phyloP scores from a whole-genome alignment of 2,113 vertebrate genomes.

The Hippotragus niger region DNA sequence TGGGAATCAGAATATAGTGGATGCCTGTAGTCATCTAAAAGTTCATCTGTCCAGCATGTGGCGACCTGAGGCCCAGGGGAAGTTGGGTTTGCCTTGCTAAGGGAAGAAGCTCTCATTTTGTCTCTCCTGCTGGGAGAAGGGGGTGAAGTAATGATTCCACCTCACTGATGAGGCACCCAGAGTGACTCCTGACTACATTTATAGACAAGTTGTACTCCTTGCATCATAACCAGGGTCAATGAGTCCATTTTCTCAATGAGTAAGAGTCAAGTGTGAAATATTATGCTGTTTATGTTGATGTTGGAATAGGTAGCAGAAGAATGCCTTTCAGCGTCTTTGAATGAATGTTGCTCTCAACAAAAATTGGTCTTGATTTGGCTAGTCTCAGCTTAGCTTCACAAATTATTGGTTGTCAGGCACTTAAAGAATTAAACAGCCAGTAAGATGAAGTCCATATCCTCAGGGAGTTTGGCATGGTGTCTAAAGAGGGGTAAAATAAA shows the following conservation, averaged over 20 bases:
- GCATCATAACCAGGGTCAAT: background rate
- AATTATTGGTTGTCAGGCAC: background rate
- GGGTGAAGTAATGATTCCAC: background rate
- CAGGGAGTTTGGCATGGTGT: background rate
- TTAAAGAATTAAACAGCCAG: background rate
- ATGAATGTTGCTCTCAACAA: background rate
- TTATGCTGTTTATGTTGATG: background rate
- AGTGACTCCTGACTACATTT: background rate
- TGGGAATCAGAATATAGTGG: background rate
- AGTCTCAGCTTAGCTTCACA: background rate
- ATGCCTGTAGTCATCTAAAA: background rate
- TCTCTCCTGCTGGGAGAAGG: background rate
- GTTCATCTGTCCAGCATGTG: background rate
- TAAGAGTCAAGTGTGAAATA: background rate
- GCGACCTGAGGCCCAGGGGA: background rate
- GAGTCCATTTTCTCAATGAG: constrained; percentile 8
- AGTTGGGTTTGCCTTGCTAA: background rate
- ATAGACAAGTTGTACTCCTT: background rate
- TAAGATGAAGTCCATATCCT: background rate
- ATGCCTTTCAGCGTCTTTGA: background rate
- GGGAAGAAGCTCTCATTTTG: background rate
- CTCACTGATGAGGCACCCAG: background rate
- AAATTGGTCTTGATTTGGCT: background rate
- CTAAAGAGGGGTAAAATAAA: background rate
- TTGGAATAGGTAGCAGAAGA: background rate